phyloP scores from a whole-genome alignment of 2,797 vertebrate species.

The Hippopotamyrus pictus region DNA sequence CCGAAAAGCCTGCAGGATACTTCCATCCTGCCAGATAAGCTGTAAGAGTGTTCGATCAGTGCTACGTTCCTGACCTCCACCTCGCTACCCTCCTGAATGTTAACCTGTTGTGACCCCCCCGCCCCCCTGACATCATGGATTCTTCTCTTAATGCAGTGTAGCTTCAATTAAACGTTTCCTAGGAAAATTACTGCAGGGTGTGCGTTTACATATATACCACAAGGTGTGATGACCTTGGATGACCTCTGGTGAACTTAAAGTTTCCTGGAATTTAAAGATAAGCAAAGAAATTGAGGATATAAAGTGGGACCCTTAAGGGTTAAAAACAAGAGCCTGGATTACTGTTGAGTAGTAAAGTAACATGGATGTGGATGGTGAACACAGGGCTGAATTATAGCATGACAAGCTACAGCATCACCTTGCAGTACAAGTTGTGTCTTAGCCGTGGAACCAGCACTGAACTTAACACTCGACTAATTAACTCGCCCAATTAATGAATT shows the following conservation, averaged over 20 bases:
- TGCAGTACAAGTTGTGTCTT: not conserved
- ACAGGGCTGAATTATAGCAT: not conserved
- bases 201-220: not conserved
- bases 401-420: not conserved
- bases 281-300: not conserved
- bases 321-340: not conserved
- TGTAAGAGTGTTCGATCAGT: not conserved
- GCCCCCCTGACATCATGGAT: not conserved
- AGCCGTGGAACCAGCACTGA: not conserved
- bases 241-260: slow-evolving; percentile 16
- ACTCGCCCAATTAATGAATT: not conserved
- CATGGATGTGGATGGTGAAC: not conserved
- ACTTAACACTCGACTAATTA: not conserved
- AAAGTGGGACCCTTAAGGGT: not conserved
- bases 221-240: slow-evolving; percentile 26
- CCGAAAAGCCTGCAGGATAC: slow-evolving; percentile 47
- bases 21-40: slow-evolving; percentile 36
- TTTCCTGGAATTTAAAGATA: not conserved
- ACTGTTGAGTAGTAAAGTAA: not conserved
- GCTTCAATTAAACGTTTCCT: not conserved
- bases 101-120: not conserved
- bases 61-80: not conserved
- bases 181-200: not conserved
- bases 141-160: not conserved
- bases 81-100: not conserved